These are phyloP conservation scores for Macroglossus sobrinus DNA, from an alignment of 2,113 vertebrate genomes.

Conservation along the genomic window DNA sequence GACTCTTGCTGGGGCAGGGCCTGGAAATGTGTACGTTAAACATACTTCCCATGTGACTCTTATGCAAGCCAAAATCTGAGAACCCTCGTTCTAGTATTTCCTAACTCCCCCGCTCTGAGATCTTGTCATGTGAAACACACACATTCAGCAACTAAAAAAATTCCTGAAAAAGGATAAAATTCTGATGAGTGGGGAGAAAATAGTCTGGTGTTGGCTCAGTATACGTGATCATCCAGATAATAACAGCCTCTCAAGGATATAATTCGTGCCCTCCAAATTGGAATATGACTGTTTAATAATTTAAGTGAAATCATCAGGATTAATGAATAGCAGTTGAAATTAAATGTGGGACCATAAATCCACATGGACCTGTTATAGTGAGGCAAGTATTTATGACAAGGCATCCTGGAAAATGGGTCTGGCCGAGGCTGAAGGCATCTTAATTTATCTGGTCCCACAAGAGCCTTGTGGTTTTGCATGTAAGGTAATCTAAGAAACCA, in stretches of 20 bases:
- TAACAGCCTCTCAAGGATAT: slow-evolving; percentile 74
- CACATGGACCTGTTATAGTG: slow-evolving; percentile 47
- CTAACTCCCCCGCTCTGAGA: not conserved
- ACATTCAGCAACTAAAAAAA: not conserved
- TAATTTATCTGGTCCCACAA: not conserved
- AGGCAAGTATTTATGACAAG: slow-evolving; percentile 58
- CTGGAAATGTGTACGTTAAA: not conserved
- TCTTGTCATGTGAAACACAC: not conserved
- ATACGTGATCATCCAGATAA: slow-evolving; percentile 65
- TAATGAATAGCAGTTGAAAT: slow-evolving; percentile 79
- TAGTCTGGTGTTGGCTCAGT: not conserved
- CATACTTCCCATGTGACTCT: not conserved
- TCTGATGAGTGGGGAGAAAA: slow-evolving; percentile 20
- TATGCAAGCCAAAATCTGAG: not conserved
- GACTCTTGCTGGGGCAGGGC: not conserved
- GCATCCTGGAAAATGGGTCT: not conserved
- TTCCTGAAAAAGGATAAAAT: not conserved
- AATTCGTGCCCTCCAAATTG: slow-evolving; percentile 80
- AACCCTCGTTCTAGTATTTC: not conserved
- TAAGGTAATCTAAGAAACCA: not conserved
- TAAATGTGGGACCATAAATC: slow-evolving; percentile 75
- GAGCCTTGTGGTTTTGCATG: not conserved
- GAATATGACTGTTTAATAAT: slow-evolving; percentile 81
- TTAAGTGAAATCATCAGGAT: slow-evolving; percentile 77
- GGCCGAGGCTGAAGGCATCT: not conserved